Percentiles rank a stretch among this genome's conserved stretches.
These are phyloP conservation scores for Ischnus inquisitorius DNA, from an alignment of 2,888 invertebrate genomes.

Conservation along the genomic window DNA sequence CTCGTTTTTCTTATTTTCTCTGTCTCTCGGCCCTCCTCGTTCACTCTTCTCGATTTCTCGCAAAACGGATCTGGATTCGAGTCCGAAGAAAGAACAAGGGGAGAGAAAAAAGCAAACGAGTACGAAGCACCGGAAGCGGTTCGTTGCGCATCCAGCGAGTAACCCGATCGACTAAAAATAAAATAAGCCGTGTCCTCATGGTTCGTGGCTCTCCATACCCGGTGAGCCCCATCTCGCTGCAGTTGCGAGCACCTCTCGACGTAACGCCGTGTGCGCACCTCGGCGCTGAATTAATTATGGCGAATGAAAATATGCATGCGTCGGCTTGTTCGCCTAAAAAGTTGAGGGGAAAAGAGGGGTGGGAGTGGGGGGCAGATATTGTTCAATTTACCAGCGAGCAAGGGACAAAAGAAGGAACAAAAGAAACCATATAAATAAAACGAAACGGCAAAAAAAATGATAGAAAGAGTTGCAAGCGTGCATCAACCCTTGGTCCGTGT, in stretches of 20 bases:
- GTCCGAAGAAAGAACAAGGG: background rate
- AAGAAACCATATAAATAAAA: slow-evolving; percentile 41
- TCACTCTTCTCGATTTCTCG: background rate
- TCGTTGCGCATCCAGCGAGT: background rate
- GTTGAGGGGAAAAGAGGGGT: too few relatives aligned
- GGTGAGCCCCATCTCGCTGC: background rate
- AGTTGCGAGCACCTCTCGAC: background rate
- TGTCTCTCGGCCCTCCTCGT: slow-evolving; percentile 14
- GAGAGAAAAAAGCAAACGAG: slow-evolving; percentile 9
- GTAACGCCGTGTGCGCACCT: slow-evolving; percentile 1
- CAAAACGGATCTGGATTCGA: too few relatives aligned
- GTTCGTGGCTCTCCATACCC: background rate
- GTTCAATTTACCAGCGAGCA: slow-evolving; percentile 39
- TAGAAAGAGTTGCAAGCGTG: slow-evolving; percentile 28
- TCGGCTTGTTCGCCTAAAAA: slow-evolving; percentile 17
- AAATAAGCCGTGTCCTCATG: background rate
- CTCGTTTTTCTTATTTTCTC: slow-evolving; percentile 38
- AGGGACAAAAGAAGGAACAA: slow-evolving; percentile 37
- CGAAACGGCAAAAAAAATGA: slow-evolving; percentile 27
- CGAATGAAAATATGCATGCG: slow-evolving; percentile 33
- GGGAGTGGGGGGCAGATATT: slow-evolving; percentile 48
- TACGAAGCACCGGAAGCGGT: slow-evolving; percentile 21
- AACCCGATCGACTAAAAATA: slow-evolving; percentile 41
- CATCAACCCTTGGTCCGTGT: slow-evolving; percentile 32
- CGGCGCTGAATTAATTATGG: slow-evolving; percentile 38